Evolutionary conservation across 1,140 invertebrate genomes (phyloP), one percentile per base, ranked within the genome.

Genomic region (Eurosta solidaginis): DNA sequence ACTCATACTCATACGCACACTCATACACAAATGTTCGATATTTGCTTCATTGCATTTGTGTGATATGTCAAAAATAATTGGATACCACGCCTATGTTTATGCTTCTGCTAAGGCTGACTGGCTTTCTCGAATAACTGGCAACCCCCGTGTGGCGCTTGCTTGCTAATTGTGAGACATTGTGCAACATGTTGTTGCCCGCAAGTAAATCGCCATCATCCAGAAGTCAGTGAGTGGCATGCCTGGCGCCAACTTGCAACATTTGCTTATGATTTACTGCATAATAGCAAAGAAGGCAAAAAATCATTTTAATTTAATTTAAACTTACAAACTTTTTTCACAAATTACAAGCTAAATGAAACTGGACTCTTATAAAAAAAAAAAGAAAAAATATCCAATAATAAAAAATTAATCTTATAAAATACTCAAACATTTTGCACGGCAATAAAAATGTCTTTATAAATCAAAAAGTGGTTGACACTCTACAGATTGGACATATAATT

Each of bases 21-120:
- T 12, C 14, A n/a, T 47, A n/a, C 4, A n/a, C 7, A 14, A 47
- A 14, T 47, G 45, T 9, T 14, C n/a, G 7, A n/a, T 47, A n/a
- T 47, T 47, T 14, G 33, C 59, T 40, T 68, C 33, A 29, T 68
- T 42, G 33, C 59, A 68, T 68, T 36, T 68, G 59, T 68, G 59
- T 68, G 59, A 68, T 68, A 68, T 68, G 59, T 68, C 59, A 68
- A 68, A 68, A 68, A 68, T 68, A 68, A 68, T 68, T 68, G 59
- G 59, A 33, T 20, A 68, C 33, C 59, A 68, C 59, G 59, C 59
- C 59, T 68, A 68, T 68, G 59, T 68, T 68, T 68, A 68, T 68
- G 36, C 59, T 68, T 68, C 59, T 68, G 33, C 29, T 6, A n/a
- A 33, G n/a, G 59, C 33, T 47, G 7, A 17, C 17, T 17, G 17